Evolutionary conservation across 2,113 vertebrate genomes (phyloP), one percentile per base, ranked within the genome.

Genomic region (Syrrhaptes paradoxus): DNA sequence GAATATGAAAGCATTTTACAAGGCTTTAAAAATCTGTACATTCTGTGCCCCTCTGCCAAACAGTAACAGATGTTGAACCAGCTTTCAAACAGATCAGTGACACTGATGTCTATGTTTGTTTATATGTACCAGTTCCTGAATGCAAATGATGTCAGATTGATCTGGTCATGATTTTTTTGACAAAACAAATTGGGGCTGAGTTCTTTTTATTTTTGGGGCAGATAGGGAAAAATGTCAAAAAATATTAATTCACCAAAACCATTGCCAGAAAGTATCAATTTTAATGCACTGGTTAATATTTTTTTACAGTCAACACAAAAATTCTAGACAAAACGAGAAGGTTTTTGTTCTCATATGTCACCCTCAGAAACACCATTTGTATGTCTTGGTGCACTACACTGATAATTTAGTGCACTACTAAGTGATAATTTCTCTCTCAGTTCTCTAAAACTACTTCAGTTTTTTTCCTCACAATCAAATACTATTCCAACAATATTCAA

Each of bases 21-120:
- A 88, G 32, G 55, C 51, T 88, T 93, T 86, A 84, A 92, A 93
- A 88, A 88, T 51, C 59, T 74, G 72, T 88, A 93, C 59, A 21
- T 95, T 85, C 54, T 90, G 68, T 81, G 8, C 17, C 49, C 9
- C 17, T 85, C 63, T 94, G 82, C 75, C 85, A 91, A 95, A 74
- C 29, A 93, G 78, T 41, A 88, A 71, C 91, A 95, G 96, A 91
- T 95, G 96, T 93, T 91, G 85, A 87, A 55, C 36, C 86, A 86
- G 87, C 38, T 95, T 90, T 85, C 71, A 85, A 77, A 91, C 54
- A 83, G 87, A 85, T 72, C 71, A 36, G 78, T 67, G 68, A 84
- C 68, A 81, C 5, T 3, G 18, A 77, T 65, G 73, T 77, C 72
- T 26, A 8, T 21, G 22, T 10, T 92, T 93, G 28, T 88, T 86